These are phyloP conservation scores for Sinelater perroti DNA, from an alignment of 2,888 invertebrate genomes.

Conservation along the genomic window DNA sequence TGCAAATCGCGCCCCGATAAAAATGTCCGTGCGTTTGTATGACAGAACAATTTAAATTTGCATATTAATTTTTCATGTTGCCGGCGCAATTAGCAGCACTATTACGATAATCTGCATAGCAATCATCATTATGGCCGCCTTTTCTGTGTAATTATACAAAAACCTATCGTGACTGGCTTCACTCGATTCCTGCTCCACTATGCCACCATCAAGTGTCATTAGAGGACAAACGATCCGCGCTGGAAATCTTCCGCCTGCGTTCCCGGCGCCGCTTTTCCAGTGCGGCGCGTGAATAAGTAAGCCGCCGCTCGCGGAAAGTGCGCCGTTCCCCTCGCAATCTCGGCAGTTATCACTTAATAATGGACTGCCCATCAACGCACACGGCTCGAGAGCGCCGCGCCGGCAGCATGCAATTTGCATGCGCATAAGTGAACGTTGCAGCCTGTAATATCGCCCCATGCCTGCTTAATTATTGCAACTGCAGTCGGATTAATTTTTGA, in stretches of 20 bases:
- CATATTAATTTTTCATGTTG: conserved; percentile 43
- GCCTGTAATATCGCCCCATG: conserved; percentile 2
- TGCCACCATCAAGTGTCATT: conserved; percentile 23
- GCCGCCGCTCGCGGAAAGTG: no score
- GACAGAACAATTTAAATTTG: conserved; percentile 32
- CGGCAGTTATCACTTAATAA: conserved; percentile 13
- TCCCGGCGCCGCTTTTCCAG: no score
- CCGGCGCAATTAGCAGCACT: conserved; percentile 45
- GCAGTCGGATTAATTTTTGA: background rate
- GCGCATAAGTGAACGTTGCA: conserved; percentile 5
- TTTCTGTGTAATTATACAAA: conserved; percentile 53
- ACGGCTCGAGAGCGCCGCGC: background rate
- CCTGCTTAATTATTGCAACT: conserved; percentile 11
- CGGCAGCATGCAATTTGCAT: conserved; percentile 6
- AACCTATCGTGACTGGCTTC: conserved; percentile 59
- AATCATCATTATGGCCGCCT: conserved; percentile 55
- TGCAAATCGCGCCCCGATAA: conserved; percentile 21
- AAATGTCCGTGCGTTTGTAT: conserved; percentile 27
- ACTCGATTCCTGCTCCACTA: conserved; percentile 46
- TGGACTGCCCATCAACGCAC: conserved; percentile 13
- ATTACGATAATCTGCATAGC: conserved; percentile 55
- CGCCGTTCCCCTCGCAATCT: conserved; percentile 5
- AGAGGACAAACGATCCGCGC: conserved; percentile 7
- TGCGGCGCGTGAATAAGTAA: no score
- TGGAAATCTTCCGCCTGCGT: no score